Conservation (phyloP, 2,113 vertebrate genomes). For the Anthoscopus minutus region DNA sequence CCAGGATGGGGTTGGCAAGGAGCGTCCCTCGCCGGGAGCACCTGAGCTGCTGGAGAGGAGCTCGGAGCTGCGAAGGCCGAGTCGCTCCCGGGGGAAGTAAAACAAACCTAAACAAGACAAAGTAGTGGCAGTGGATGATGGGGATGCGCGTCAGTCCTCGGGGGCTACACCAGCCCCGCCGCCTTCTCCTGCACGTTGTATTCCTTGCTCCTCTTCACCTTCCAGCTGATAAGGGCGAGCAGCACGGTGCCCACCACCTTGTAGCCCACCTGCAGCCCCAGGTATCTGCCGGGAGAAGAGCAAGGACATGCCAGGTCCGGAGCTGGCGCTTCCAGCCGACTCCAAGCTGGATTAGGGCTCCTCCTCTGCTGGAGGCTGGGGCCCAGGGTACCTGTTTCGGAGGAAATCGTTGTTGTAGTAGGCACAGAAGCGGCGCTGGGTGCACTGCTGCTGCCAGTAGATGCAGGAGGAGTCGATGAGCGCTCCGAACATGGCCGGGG, state of each 20-base stretch:
- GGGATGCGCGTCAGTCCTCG: neutral
- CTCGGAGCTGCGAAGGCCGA: neutral
- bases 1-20: neutral
- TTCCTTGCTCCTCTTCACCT: conserved; percentile 82
- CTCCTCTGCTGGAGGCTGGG: rapidly evolving
- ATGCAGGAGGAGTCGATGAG: conserved; percentile 89
- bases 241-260: conserved; percentile 81
- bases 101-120: neutral
- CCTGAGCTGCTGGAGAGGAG: neutral
- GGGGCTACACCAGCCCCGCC: conserved; percentile 59
- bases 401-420: conserved; percentile 90
- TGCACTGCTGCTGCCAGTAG: conserved; percentile 80
- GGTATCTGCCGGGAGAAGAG: conserved; percentile 73
- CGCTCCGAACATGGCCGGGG: conserved; percentile 85
- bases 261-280: conserved; percentile 88
- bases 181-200: conserved; percentile 86
- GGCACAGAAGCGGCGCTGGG: conserved; percentile 75
- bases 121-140: neutral
- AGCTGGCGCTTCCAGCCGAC: neutral
- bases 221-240: conserved; percentile 82
- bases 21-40: neutral
- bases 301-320: neutral
- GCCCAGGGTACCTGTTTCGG: conserved; percentile 77
- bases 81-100: neutral
- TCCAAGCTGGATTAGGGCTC: neutral